Evolutionary conservation across 2,113 vertebrate genomes (phyloP), one percentile per base, ranked within the genome.

Genomic region (Pomatorhinus ruficollis): DNA sequence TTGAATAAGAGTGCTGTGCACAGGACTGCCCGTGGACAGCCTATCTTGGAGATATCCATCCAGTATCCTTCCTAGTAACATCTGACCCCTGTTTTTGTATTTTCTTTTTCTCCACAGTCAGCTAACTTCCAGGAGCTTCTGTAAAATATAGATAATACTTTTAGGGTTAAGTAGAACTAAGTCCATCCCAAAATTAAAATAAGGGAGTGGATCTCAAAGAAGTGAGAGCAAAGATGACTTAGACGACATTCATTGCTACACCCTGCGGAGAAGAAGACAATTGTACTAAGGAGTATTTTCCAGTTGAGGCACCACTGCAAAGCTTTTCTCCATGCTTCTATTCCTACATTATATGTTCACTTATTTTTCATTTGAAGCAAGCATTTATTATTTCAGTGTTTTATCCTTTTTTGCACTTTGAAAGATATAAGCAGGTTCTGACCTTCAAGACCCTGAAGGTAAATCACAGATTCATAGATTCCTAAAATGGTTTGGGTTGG

Each of bases 221-320:
- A 68, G 22, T 39, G 15, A 57, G 33, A 78, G 40, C 10, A 79
- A 66, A 89, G 2, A 3, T 85, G 44, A 15, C 45, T 90, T 64
- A 33, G 44, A 47, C 30, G 63, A 15, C 20, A 75, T 54, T 42
- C 44, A 71, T 9, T 25, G 12, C 31, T 80, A 7, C 7, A 65
- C 10, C 45, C 53, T 27, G 31, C 11, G 5, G 19, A 56, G 49
- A 76, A 76, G 28, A 64, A 50, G 7, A 25, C 13, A 60, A 35
- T 11, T 52, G 14, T 25, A 54, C 42, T 39, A 35, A 60, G 50
- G 5, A 15, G 9, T 37, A 40, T 60, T 76, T 82, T 83, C 11
- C 7, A 60, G 14, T 5, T 0, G 0, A 27, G 27, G 3, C 15
- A 79, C 17, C 21, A 13, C 28, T 69, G 65, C 47, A 76, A 53